These are phyloP conservation scores for Ophion ventricosus DNA, from an alignment of 2,888 invertebrate species.

Conservation along the genomic window DNA sequence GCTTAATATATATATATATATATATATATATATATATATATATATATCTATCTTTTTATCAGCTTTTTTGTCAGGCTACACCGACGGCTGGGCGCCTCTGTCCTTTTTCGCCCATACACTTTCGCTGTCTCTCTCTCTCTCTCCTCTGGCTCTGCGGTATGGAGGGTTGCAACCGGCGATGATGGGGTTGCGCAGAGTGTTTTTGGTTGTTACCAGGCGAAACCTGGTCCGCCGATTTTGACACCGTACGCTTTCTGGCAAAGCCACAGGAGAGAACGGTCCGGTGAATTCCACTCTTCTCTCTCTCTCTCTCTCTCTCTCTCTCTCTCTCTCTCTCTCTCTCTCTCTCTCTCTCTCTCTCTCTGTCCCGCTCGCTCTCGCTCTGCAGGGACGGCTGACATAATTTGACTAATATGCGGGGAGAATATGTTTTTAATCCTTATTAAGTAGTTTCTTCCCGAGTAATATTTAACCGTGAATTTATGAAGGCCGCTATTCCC, in stretches of 20 bases:
- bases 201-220: conserved; percentile 63
- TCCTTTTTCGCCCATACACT: conserved; percentile 25
- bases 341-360: conserved; percentile 3
- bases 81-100: conserved; percentile 33
- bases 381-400: background rate
- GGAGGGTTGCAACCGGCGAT: conserved; percentile 58
- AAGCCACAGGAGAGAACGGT: conserved; percentile 9
- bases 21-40: conserved; percentile 11
- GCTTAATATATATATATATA: too few species aligned
- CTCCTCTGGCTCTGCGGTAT: conserved; percentile 38
- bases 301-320: background rate
- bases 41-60: conserved; percentile 50
- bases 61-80: conserved; percentile 28
- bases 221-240: conserved; percentile 58
- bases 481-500: background rate
- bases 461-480: background rate
- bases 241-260: conserved; percentile 24
- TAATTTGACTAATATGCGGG: background rate
- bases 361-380: too few species aligned
- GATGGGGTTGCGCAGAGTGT: conserved; percentile 65
- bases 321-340: conserved; percentile 1
- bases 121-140: conserved; percentile 17
- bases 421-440: background rate
- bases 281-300: conserved; percentile 14
- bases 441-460: background rate